Evolutionary conservation across 2,113 vertebrate genomes (phyloP).

Genomic region (Xiphophorus maculatus): DNA sequence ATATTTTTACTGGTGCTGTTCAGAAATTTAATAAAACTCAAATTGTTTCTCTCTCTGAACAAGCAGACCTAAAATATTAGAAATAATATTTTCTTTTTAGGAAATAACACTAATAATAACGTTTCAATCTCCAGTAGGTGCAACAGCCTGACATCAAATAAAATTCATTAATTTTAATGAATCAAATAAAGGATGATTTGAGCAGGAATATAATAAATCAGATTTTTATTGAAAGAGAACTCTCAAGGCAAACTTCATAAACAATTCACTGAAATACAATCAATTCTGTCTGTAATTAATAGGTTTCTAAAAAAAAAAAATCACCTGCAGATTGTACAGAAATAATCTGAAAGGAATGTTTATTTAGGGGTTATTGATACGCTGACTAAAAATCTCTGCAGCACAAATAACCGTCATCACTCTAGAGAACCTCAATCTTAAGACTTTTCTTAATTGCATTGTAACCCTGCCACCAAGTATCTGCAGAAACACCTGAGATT

Average conservation of each 20-base stretch:
- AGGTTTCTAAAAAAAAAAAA: neutral
- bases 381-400: neutral
- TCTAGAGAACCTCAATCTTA: neutral
- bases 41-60: too few species aligned
- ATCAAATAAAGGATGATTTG: neutral
- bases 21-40: too few species aligned
- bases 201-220: neutral
- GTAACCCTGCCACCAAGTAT: neutral
- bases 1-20: too few species aligned
- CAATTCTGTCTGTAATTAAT: neutral
- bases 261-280: neutral
- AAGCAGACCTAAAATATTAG: too few species aligned
- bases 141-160: neutral
- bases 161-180: neutral
- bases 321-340: neutral
- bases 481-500: conserved; percentile 60
- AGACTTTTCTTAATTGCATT: neutral
- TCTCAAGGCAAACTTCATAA: neutral
- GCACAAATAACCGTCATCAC: conserved; percentile 13
- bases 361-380: neutral
- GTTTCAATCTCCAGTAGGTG: neutral
- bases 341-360: conserved; percentile 3
- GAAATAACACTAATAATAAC: too few species aligned
- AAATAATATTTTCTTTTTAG: too few species aligned
- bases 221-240: conserved; percentile 10